These are phyloP conservation scores for Menidia beryllina DNA, from an alignment of 2,113 vertebrate species.

Conservation along the genomic window DNA sequence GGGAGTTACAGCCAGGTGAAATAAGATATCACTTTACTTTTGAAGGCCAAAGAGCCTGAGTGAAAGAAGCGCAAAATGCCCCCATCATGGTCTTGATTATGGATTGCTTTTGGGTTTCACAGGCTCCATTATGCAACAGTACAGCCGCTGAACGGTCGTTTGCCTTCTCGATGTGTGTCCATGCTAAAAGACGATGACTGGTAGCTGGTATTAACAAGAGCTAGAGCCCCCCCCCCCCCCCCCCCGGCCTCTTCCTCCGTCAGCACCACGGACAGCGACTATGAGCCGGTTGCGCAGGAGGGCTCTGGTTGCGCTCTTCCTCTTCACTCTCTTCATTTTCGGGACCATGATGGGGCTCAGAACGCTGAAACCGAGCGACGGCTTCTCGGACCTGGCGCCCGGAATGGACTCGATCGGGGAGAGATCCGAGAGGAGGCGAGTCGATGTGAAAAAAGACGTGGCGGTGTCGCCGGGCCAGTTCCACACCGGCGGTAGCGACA, in stretches of 20 bases:
- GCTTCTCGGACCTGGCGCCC: constrained; percentile 86
- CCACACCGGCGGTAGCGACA: constrained; percentile 76
- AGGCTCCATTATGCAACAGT: constrained; percentile 10
- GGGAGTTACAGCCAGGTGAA: neutral
- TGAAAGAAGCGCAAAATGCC: neutral
- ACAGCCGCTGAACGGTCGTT: neutral
- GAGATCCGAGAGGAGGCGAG: constrained; percentile 67
- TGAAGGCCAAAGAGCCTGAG: no score
- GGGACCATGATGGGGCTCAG: constrained; percentile 91
- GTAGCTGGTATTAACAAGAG: neutral
- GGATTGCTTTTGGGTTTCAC: neutral
- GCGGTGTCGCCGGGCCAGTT: constrained; percentile 67
- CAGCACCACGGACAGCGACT: constrained; percentile 73
- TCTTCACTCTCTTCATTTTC: constrained; percentile 90
- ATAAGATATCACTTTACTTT: neutral
- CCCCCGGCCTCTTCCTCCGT: neutral
- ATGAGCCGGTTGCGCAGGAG: constrained; percentile 89
- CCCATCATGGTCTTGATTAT: neutral
- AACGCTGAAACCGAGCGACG: constrained; percentile 88
- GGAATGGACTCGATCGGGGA: constrained; percentile 80
- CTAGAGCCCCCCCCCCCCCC: neutral
- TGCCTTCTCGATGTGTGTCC: neutral
- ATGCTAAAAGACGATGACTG: neutral
- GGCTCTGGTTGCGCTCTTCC: constrained; percentile 86
- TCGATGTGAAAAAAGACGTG: constrained; percentile 60